These are phyloP conservation scores for Psittacula echo DNA, from an alignment of 2,797 vertebrate genomes.

Conservation along the genomic window DNA sequence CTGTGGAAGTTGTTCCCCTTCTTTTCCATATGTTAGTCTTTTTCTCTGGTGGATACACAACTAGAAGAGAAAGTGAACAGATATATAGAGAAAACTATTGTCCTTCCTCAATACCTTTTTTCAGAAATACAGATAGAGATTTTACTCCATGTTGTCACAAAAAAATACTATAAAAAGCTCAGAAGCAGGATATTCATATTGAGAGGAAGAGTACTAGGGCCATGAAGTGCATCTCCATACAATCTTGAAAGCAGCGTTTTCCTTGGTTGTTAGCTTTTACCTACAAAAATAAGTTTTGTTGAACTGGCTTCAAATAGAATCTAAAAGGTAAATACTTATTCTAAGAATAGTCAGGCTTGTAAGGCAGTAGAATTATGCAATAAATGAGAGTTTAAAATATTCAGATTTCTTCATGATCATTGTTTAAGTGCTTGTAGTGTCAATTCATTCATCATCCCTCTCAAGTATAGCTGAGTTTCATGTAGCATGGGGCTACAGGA, in stretches of 20 bases:
- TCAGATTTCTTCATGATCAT: neutral
- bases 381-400: neutral
- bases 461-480: neutral
- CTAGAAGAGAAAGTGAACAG: neutral
- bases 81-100: neutral
- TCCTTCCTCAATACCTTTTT: neutral
- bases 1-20: neutral
- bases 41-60: neutral
- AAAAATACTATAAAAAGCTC: neutral
- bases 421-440: neutral
- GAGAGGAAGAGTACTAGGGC: neutral
- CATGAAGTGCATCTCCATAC: neutral
- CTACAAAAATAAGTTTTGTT: neutral
- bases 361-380: neutral
- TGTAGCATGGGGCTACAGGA: neutral
- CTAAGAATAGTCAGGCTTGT: neutral
- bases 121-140: neutral
- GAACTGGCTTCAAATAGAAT: conserved; percentile 11
- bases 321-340: neutral
- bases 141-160: neutral
- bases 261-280: neutral
- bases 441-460: neutral
- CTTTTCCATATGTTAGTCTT: neutral
- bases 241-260: neutral
- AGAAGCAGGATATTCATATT: neutral